phyloP scores from a whole-genome alignment of 2,888 invertebrate species.

The Tuta absoluta region DNA sequence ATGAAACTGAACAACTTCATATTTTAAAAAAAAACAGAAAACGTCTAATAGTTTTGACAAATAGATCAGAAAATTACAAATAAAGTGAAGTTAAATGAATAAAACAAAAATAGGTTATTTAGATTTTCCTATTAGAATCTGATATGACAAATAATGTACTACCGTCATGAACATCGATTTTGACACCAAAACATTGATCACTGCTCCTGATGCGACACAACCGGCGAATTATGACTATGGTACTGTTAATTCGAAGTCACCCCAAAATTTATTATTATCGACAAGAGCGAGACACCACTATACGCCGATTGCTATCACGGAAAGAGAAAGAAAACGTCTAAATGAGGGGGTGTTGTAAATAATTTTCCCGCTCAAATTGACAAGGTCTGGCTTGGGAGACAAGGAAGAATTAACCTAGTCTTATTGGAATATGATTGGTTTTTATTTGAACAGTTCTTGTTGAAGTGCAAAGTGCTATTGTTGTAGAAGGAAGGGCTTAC shows the following conservation, averaged over 20 bases:
- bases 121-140: conserved; percentile 2
- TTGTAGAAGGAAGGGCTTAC: conserved; percentile 64
- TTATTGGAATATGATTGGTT: conserved; percentile 38
- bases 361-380: conserved; percentile 64
- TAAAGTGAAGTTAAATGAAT: neutral
- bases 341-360: conserved; percentile 74
- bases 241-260: conserved; percentile 70
- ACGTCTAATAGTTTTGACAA: too few species aligned
- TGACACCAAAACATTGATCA: conserved; percentile 43
- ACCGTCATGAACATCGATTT: neutral
- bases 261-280: conserved; percentile 66
- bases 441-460: conserved; percentile 38
- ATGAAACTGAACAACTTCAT: too few species aligned
- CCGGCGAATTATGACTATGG: conserved; percentile 66
- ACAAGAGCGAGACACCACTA: conserved; percentile 51
- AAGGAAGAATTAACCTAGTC: conserved; percentile 8
- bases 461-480: conserved; percentile 56
- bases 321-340: conserved; percentile 58
- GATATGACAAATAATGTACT: neutral
- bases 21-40: too few species aligned
- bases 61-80: too few species aligned
- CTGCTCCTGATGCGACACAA: conserved; percentile 56
- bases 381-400: conserved; percentile 46
- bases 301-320: conserved; percentile 39
- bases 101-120: neutral